Percentiles rank a stretch among this genome's conserved stretches.
These are phyloP conservation scores for Trichogramma pretiosum DNA, from an alignment of 1,140 invertebrate genomes.

Conservation along the genomic window DNA sequence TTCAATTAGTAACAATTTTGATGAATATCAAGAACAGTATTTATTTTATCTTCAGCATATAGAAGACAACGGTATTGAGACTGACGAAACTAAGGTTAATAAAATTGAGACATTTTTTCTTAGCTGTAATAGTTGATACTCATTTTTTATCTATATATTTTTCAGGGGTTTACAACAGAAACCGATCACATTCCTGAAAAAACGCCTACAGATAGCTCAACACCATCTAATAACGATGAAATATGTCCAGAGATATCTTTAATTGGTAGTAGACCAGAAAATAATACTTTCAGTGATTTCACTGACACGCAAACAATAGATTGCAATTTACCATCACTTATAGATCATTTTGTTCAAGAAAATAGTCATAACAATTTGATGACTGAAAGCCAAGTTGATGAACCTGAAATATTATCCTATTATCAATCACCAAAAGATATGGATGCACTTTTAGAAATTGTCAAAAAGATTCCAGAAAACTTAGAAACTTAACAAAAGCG, in stretches of 20 bases:
- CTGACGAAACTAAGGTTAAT: constrained; percentile 20
- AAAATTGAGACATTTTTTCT: background rate
- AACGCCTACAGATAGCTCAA: constrained; percentile 30
- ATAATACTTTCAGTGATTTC: no score
- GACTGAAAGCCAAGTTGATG: no score
- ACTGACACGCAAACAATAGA: no score
- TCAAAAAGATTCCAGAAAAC: constrained; percentile 25
- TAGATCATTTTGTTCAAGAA: no score
- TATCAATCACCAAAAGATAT: constrained; percentile 22
- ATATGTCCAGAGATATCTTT: no score
- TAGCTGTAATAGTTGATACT: no score
- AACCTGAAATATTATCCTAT: no score
- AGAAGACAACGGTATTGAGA: constrained; percentile 26
- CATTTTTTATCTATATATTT: background rate
- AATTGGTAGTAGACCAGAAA: no score
- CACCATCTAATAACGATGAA: constrained; percentile 29
- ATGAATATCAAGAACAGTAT: constrained; percentile 36
- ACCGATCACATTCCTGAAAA: constrained; percentile 30
- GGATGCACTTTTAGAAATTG: constrained; percentile 25
- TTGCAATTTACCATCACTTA: no score
- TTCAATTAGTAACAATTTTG: constrained; percentile 22
- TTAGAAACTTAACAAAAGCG: constrained; percentile 15
- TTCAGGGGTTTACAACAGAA: no score
- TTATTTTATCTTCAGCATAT: constrained; percentile 33
- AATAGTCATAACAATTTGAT: no score